A percentile compares a stretch with the other conserved stretches of the same genome.
phyloP scores from a whole-genome alignment of 2,113 vertebrate species.

The Phalacrocorax pelagicus region DNA sequence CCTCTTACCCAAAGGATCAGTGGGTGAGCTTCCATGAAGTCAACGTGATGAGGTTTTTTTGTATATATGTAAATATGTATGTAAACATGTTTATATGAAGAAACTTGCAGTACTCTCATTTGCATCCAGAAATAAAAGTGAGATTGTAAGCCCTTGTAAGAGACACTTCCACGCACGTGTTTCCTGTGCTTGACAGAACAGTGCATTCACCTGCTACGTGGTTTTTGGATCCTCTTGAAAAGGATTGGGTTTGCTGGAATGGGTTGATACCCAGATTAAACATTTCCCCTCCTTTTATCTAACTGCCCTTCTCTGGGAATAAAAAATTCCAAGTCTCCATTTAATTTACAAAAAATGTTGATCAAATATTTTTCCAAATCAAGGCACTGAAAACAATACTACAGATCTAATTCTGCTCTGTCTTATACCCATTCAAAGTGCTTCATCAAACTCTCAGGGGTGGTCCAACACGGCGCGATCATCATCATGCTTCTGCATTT shows the following conservation, averaged over 20 bases:
- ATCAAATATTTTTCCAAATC: neutral
- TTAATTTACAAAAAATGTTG: neutral
- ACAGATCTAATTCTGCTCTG: neutral
- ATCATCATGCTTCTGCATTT: neutral
- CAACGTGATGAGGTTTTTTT: neutral
- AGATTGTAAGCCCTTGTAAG: neutral
- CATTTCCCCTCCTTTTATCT: neutral
- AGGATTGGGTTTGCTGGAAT: neutral
- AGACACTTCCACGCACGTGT: neutral
- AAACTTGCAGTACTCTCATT: neutral
- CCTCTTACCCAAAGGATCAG: conserved; percentile 13
- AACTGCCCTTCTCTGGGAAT: neutral
- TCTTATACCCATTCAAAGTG: neutral
- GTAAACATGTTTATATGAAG: neutral
- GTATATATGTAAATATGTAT: neutral
- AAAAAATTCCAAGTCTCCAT: neutral
- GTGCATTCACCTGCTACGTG: neutral
- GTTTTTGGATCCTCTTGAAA: neutral
- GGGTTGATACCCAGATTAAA: neutral
- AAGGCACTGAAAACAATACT: neutral
- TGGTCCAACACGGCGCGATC: neutral
- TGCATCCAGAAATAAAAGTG: neutral
- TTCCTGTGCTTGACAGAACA: neutral
- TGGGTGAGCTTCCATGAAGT: conserved; percentile 16
- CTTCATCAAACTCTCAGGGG: neutral